Evolutionary conservation across 2,797 vertebrate genomes (phyloP), one percentile per base, ranked within the genome.

Genomic region (Arrhamphus sclerolepis): DNA sequence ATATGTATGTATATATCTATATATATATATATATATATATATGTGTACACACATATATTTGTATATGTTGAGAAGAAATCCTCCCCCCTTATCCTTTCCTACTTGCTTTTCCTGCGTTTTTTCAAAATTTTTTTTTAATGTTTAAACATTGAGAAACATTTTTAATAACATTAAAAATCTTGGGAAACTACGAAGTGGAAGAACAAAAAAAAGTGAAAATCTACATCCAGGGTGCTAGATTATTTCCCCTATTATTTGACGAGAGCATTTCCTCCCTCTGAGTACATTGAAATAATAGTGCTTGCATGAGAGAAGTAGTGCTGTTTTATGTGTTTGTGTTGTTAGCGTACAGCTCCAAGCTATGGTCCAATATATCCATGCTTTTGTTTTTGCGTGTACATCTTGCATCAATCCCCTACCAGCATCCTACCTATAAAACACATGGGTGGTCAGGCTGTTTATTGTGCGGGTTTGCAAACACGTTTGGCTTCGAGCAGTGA

Each of bases 361-460:
- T 71, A 54, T 48, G 24, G 20, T 71, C 43, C 56, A 70, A 52
- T 46, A 10, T 68, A 24, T 70, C 42, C 18, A 19, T 49, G 14
- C n/a, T 55, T 81, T 63, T 86, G 66, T 76, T 55, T 68, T 71
- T 64, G 53, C 75, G 62, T 47, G 58, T 79, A 57, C 52, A 55
- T 73, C 51, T 55, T 63, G 72, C 43, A 66, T 68, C 48, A 26
- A 63, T 80, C 65, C 56, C 75, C 68, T 59, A 63, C 87, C 65
- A 65, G 56, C 59, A 68, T 82, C 75, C 64, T 72, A 84, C 83
- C 75, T 78, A 85, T 88, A 82, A 91, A 90, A 86, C 44, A 58
- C 74, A 77, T 66, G 85, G 90, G 91, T 91, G 90, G 91, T 80
- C 89, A 89, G 72, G 44, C 50, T 77, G 51, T 80, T 86, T 83